These are phyloP conservation scores for Parasteatoda tepidariorum DNA, from an alignment of 1,140 invertebrate genomes.

Conservation along the genomic window DNA sequence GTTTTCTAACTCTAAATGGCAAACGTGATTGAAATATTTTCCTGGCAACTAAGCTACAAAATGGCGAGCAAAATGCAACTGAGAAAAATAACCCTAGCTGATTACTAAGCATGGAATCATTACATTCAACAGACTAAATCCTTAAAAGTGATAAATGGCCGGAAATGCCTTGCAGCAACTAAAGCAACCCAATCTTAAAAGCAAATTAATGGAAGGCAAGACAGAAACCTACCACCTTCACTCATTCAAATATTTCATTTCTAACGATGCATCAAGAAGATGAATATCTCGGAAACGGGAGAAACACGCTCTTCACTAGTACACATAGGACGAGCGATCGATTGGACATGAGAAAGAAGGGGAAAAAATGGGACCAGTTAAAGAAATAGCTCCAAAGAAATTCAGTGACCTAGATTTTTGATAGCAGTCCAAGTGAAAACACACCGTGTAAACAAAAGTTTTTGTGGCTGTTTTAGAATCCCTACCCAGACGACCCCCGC, in stretches of 20 bases:
- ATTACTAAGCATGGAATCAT: no score
- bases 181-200: not conserved
- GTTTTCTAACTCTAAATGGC: no score
- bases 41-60: no score
- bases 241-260: slow-evolving; percentile 2
- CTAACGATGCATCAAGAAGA: slow-evolving; percentile 21
- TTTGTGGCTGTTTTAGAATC: slow-evolving; percentile 41
- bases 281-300: slow-evolving; percentile 11
- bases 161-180: not conserved
- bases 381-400: slow-evolving; percentile 47
- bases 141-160: no score
- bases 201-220: not conserved
- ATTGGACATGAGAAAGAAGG: slow-evolving; percentile 3
- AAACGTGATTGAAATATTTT: no score
- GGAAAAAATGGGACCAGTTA: slow-evolving; percentile 40
- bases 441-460: slow-evolving; percentile 48
- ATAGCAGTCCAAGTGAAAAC: slow-evolving; percentile 50
- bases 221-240: not conserved
- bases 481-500: not conserved
- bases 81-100: no score
- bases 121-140: no score
- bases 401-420: slow-evolving; percentile 54
- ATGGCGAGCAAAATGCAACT: no score
- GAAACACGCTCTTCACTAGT: not conserved
- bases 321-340: not conserved